Percentiles rank a stretch among this genome's conserved stretches.
phyloP scores from a whole-genome alignment of 1,140 invertebrate genomes.

The Leucophenga varia region DNA sequence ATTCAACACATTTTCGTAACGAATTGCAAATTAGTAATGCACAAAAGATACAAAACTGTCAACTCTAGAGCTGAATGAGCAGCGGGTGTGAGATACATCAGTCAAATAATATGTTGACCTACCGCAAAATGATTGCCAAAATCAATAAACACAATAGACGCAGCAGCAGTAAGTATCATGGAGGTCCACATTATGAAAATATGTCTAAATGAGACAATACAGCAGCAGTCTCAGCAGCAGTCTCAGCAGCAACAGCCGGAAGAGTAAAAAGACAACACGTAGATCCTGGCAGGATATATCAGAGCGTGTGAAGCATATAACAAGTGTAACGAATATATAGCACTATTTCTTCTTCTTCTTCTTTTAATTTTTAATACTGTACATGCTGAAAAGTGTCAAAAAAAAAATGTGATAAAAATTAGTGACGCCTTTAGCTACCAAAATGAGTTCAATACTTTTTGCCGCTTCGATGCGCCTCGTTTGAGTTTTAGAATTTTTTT shows the following conservation, averaged over 20 bases:
- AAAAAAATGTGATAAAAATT: conserved; percentile 52
- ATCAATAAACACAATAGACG: conserved; percentile 12
- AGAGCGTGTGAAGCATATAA: conserved; percentile 52
- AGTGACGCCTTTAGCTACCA: conserved; percentile 34
- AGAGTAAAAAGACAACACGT: no score
- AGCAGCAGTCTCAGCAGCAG: conserved; percentile 1
- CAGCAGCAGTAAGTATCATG: not conserved
- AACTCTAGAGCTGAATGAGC: conserved; percentile 11
- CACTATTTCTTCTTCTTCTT: no score
- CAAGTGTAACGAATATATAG: conserved; percentile 46
- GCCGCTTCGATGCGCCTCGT: not conserved
- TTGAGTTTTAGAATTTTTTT: conserved; percentile 5
- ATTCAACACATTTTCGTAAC: conserved; percentile 52
- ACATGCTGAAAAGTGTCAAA: no score
- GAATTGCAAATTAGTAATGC: conserved; percentile 49
- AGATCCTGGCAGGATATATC: conserved; percentile 13
- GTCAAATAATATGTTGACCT: conserved; percentile 37
- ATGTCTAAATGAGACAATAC: no score
- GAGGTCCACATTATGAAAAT: no score
- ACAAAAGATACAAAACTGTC: conserved; percentile 13
- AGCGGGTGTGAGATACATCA: conserved; percentile 18
- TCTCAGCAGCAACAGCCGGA: not conserved
- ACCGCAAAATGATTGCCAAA: conserved; percentile 49
- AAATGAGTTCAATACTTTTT: no score
- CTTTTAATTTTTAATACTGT: no score